Base-by-base conservation (phyloP, 1,140 invertebrate species). In the Meloidogyne exigua region DNA sequence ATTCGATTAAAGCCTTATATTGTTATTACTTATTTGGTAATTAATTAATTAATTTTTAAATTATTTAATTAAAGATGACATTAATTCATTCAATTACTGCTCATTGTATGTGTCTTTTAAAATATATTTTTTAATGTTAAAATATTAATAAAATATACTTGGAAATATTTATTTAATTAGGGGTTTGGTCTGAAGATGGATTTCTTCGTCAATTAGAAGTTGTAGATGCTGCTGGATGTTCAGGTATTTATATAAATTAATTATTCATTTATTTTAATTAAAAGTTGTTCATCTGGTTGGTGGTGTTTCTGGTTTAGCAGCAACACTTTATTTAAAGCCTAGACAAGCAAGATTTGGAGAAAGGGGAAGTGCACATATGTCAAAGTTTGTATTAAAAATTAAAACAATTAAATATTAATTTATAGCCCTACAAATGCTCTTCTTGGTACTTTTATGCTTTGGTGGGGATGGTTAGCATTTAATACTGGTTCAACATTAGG, bases 1-100 rank as follows among this genome's bases (percentile, higher is more conserved):
- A 93, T 92, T 83, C 93, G 94, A 85, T 94, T 95, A 84, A 92
- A 93, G 84, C 93, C 94, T 0, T 95, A 95, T 83, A 94, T 93
- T 80, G 76, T 95, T 3, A 95, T 95, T 87, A 95, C 93, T 7
- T 92, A 94, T 65, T 84, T 95, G 0, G 49, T 57, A 57, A 49
- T 18, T 57, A n/a, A n/a, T n/a, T n/a, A 57, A 57, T 57, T 57
- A 9, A n/a, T 57, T 57, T n/a, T n/a, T 15, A 57, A 49, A 18
- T 49, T 11, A 49, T 49, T 18, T 49, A 18, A n/a, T n/a, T n/a
- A 57, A 57, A 57, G 49, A 96, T 95, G 83, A 95, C 94, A 0
- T 89, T 93, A 0, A 92, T 96, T 1, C 96, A 96, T 87, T 95
- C 94, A 85, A 90, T 96, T 75, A 94, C 94, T 1, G 93, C 93